These are phyloP conservation scores for Cerceris rybyensis DNA, from an alignment of 2,888 invertebrate species.

Conservation along the genomic window DNA sequence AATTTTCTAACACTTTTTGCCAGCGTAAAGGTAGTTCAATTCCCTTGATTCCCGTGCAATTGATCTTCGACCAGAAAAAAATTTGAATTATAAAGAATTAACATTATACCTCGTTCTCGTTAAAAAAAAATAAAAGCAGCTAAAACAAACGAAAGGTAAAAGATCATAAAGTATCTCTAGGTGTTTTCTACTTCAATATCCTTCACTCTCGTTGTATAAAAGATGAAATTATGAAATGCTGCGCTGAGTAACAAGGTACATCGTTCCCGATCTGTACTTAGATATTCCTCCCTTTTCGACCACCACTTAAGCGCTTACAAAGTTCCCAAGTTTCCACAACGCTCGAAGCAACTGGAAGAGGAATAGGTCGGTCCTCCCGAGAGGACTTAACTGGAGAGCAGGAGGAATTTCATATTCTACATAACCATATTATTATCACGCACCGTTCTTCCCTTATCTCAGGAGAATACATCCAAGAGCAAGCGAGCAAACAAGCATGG, in stretches of 20 bases:
- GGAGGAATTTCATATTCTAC: conserved; percentile 67
- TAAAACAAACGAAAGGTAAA: too few relatives aligned
- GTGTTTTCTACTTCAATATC: not conserved
- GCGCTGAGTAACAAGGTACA: conserved; percentile 47
- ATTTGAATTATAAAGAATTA: too few relatives aligned
- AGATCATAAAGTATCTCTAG: too few relatives aligned
- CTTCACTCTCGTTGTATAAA: not conserved
- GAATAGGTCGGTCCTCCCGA: conserved; percentile 41
- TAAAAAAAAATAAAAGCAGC: too few relatives aligned
- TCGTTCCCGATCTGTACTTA: conserved; percentile 69
- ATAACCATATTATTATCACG: conserved; percentile 74
- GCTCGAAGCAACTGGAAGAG: conserved; percentile 36
- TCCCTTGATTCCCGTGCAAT: too few relatives aligned
- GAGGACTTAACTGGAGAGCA: conserved; percentile 43
- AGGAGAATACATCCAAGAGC: conserved; percentile 5
- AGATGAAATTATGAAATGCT: conserved; percentile 58
- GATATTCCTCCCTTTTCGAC: conserved; percentile 53
- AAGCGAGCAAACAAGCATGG: not conserved
- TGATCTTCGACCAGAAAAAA: too few relatives aligned
- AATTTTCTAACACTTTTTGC: too few relatives aligned
- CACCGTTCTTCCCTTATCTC: conserved; percentile 43
- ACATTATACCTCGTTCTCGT: too few relatives aligned
- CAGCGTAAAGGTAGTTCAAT: too few relatives aligned
- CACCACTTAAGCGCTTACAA: conserved; percentile 39
- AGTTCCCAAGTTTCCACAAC: conserved; percentile 47